phyloP scores from a whole-genome alignment of 2,888 invertebrate species.

The Serripes groenlandicus region DNA sequence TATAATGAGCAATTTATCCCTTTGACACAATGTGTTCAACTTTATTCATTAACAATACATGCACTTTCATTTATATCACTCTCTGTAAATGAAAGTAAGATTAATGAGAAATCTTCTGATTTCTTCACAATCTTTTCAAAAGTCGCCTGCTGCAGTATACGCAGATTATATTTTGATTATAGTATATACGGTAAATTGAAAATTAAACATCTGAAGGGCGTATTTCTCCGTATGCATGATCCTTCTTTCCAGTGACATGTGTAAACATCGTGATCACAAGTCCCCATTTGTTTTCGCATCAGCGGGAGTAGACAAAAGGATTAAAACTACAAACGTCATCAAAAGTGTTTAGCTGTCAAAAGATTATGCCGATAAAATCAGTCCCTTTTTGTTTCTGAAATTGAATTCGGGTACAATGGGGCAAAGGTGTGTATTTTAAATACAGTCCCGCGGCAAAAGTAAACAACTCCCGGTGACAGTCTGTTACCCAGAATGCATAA shows the following conservation, averaged over 20 bases:
- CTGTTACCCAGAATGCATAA: constrained; percentile 65
- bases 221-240: not conserved
- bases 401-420: constrained; percentile 36
- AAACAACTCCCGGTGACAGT: constrained; percentile 66
- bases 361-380: constrained; percentile 48
- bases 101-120: no score
- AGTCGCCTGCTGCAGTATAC: no score
- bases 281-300: not conserved
- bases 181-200: not conserved
- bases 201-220: not conserved
- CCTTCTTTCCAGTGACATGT: not conserved
- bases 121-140: no score
- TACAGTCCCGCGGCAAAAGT: constrained; percentile 59
- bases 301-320: constrained; percentile 17
- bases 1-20: no score
- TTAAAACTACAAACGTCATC: constrained; percentile 51
- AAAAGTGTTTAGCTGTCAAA: constrained; percentile 38
- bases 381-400: constrained; percentile 42
- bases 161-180: constrained; percentile 15
- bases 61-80: no score
- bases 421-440: constrained; percentile 47
- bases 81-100: no score
- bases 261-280: not conserved
- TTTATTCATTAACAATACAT: no score
- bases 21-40: no score